Conservation (phyloP, 1,140 invertebrate genomes). For the Drosophila takahashii region DNA sequence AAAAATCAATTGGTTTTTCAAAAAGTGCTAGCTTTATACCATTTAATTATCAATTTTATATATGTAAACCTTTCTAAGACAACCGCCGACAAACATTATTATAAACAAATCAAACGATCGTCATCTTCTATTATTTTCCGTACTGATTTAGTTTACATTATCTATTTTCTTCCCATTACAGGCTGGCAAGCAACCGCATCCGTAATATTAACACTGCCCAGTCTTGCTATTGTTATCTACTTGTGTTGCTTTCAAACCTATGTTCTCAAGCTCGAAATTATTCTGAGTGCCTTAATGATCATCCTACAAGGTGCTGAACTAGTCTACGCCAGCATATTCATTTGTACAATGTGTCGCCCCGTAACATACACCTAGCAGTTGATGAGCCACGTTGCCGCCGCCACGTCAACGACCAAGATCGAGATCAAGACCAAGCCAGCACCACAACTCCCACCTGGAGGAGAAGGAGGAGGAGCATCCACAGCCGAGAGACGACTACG, state of each 20-base stretch:
- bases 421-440: constrained; percentile 28
- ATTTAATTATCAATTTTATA: background rate
- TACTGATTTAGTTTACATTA: background rate
- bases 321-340: constrained; percentile 90
- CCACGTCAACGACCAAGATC: constrained; percentile 53
- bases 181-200: constrained; percentile 92
- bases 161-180: constrained; percentile 51
- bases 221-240: constrained; percentile 92
- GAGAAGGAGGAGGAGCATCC: constrained; percentile 3
- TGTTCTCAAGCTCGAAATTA: constrained; percentile 93
- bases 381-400: constrained; percentile 63
- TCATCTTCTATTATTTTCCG: background rate
- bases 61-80: background rate
- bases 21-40: too few species aligned
- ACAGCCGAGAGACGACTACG: constrained; percentile 40
- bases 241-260: constrained; percentile 93
- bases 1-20: too few species aligned
- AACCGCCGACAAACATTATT: background rate
- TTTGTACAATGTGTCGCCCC: constrained; percentile 90
- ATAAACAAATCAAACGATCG: background rate
- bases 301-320: constrained; percentile 91
- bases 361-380: constrained; percentile 86
- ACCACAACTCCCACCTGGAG: constrained; percentile 3
- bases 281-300: constrained; percentile 94
- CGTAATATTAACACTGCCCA: constrained; percentile 92